Evolutionary conservation across 2,113 vertebrate species (phyloP), one percentile per base, ranked within the genome.

Genomic region (Cephalopterus ornatus): DNA sequence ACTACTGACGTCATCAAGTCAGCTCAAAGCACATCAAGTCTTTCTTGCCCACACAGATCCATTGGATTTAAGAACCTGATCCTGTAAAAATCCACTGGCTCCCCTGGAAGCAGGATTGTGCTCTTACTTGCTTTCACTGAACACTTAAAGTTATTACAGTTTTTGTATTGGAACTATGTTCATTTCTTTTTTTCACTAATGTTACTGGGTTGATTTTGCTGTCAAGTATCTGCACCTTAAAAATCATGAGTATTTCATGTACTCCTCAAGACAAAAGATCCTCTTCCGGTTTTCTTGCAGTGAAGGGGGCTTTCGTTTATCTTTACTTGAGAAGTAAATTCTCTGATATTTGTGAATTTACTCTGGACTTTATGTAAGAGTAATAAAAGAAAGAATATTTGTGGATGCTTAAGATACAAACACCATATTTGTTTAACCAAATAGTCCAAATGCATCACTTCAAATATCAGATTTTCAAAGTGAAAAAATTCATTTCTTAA

Each of bases 71-170:
- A 80, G 35, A 78, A 59, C 4, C 4, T 84, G 59, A 84, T 63
- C 30, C 35, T 77, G 20, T 37, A 78, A 82, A 91, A 61, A 49
- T 62, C 81, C 47, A 42, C 1, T 52, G 21, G 39, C 23, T 91
- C 42, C 26, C n/a, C 7, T 55, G 44, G 41, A 56, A 96, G 7
- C 2, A 84, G 28, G n/a, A 59, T 21, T 71, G 5, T 88, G 12
- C 2, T 58, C 19, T 68, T 66, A 5, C 4, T 73, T 91, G 35
- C 19, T 47, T 58, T 55, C 4, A 52, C 9, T 81, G 23, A 56
- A 53, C 11, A 65, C 18, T 8, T 41, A 49, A 33, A 89, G 4
- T 11, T 7, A 0, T 5, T 74, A 11, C 26, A 3, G 0, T 46
- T 93, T 93, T 79, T 68, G 1, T 14, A 44, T 22, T 79, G n/a